phyloP scores from a whole-genome alignment of 2,888 invertebrate genomes.

The Mesorhabditis spiculigera region DNA sequence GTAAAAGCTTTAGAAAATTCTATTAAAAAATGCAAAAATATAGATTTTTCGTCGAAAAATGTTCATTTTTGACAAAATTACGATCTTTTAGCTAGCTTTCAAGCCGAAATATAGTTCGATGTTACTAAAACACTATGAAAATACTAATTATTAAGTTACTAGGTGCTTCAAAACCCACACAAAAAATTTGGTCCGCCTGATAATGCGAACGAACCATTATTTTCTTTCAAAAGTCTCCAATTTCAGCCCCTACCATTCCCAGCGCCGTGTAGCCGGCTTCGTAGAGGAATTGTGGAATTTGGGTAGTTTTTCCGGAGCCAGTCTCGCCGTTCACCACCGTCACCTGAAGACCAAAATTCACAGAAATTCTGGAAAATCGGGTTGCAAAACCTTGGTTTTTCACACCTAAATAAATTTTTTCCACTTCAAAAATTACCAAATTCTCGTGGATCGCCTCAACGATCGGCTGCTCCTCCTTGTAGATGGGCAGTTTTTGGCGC shows the following conservation, averaged over 20 bases:
- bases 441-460: conserved; percentile 93
- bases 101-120: too few relatives aligned
- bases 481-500: conserved; percentile 71
- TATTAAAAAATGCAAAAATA: too few relatives aligned
- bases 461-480: conserved; percentile 74
- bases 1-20: too few relatives aligned
- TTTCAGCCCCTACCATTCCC: conserved; percentile 63
- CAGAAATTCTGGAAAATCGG: not conserved
- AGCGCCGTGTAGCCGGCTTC: conserved; percentile 78
- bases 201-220: too few relatives aligned
- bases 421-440: conserved; percentile 59
- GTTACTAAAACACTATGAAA: too few relatives aligned
- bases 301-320: conserved; percentile 95
- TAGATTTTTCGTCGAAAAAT: too few relatives aligned
- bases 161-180: too few relatives aligned
- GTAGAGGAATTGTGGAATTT: conserved; percentile 94
- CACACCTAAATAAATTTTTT: not conserved
- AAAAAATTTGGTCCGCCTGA: too few relatives aligned
- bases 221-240: too few relatives aligned
- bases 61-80: too few relatives aligned
- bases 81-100: too few relatives aligned
- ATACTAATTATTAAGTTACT: too few relatives aligned
- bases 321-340: conserved; percentile 82
- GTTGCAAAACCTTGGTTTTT: not conserved
- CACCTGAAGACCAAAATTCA: conserved; percentile 62